Evolutionary conservation across 1,140 invertebrate genomes (phyloP).

Genomic region (Danaus plexippus): DNA sequence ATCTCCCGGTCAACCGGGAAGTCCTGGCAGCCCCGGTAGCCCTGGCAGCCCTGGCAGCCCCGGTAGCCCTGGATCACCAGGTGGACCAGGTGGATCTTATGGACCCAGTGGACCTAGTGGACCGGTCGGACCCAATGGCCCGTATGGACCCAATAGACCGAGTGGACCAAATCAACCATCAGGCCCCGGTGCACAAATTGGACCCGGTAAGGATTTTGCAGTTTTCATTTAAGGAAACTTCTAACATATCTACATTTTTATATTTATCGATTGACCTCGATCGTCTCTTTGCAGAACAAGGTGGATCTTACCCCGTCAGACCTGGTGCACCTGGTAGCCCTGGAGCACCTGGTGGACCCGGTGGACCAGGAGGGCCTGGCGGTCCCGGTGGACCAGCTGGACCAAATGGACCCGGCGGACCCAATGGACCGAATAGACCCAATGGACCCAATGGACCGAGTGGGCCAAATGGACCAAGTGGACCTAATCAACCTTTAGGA

Average conservation of each 20-base stretch:
- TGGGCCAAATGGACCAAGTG: slow-evolving; percentile 12
- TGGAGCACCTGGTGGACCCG: not conserved
- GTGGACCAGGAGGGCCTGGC: not conserved
- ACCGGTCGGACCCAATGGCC: slow-evolving; percentile 14
- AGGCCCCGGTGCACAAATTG: slow-evolving; percentile 11
- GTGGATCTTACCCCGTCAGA: not conserved
- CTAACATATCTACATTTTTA: too few species aligned
- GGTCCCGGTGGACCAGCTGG: slow-evolving; percentile 3
- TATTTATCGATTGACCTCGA: too few species aligned
- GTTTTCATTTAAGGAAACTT: too few species aligned
- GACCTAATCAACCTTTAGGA: slow-evolving; percentile 7
- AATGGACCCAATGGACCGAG: slow-evolving; percentile 12
- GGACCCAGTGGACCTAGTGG: slow-evolving; percentile 19
- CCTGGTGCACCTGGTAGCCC: not conserved
- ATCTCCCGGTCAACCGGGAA: slow-evolving; percentile 18
- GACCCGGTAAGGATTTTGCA: slow-evolving; percentile 5
- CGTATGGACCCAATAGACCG: slow-evolving; percentile 15
- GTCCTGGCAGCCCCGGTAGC: slow-evolving; percentile 13
- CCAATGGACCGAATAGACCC: slow-evolving; percentile 16
- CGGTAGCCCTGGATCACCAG: slow-evolving; percentile 17
- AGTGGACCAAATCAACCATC: slow-evolving; percentile 14
- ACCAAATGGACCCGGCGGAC: not conserved
- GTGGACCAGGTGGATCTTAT: slow-evolving; percentile 12
- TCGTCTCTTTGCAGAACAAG: not conserved
- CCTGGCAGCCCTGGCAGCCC: slow-evolving; percentile 20